These are phyloP conservation scores for Melanogrammus aeglefinus DNA, from an alignment of 2,797 vertebrate genomes.

Conservation along the genomic window DNA sequence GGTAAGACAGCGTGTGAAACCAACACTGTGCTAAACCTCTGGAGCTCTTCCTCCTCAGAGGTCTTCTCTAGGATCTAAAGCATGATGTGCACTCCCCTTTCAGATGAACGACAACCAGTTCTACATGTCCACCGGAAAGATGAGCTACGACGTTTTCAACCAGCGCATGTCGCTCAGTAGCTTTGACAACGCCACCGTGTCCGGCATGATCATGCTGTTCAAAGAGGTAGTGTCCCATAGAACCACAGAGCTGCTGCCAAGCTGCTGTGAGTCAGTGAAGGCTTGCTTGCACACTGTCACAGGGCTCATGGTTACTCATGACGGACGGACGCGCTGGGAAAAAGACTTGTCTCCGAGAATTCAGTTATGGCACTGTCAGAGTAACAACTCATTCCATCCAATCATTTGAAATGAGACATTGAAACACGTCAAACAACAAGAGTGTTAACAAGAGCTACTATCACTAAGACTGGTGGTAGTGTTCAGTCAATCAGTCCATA, in stretches of 20 bases:
- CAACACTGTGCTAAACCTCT: not conserved
- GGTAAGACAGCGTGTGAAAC: constrained; percentile 31
- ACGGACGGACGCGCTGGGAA: not conserved
- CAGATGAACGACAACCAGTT: constrained; percentile 22
- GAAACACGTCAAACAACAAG: not conserved
- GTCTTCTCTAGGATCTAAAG: not conserved
- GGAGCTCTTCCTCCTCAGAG: not conserved
- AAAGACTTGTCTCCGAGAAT: not conserved
- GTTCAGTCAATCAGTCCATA: no score
- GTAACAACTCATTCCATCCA: no score
- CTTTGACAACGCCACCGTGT: not conserved
- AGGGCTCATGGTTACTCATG: no score
- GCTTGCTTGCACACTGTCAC: not conserved
- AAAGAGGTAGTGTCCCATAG: constrained; percentile 19
- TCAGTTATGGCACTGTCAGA: no score
- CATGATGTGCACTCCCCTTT: not conserved
- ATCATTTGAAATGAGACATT: not conserved
- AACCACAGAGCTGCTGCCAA: not conserved
- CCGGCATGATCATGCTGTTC: constrained; percentile 50
- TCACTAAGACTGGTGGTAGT: not conserved
- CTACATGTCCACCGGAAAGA: constrained; percentile 15
- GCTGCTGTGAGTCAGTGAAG: not conserved
- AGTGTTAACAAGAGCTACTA: no score
- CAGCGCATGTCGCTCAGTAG: constrained; percentile 30
- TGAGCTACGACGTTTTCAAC: constrained; percentile 37